phyloP scores from a whole-genome alignment of 2,888 invertebrate genomes.

The Ptychoptera albimana region DNA sequence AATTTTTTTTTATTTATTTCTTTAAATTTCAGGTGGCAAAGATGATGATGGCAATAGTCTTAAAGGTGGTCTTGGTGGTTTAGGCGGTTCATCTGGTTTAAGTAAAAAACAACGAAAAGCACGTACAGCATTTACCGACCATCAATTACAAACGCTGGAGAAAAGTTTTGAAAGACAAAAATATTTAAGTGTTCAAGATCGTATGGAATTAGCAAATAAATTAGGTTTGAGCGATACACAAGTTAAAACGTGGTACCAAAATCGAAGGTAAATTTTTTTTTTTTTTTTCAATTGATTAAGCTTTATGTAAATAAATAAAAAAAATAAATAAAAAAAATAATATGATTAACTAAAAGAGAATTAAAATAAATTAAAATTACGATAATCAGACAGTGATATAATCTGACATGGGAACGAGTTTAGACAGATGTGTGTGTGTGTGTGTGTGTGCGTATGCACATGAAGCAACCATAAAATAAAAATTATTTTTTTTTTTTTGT shows the following conservation, averaged over 20 bases:
- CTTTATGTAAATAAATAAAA: too few species aligned
- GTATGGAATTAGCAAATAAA: slow-evolving; percentile 95
- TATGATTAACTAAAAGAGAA: too few species aligned
- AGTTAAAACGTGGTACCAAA: slow-evolving; percentile 99
- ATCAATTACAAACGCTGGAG: slow-evolving; percentile 90
- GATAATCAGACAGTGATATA: too few species aligned
- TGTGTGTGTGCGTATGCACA: too few species aligned
- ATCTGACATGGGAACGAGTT: too few species aligned
- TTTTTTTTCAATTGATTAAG: background rate
- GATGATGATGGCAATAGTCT: slow-evolving; percentile 53
- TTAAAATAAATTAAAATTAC: too few species aligned
- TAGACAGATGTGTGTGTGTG: too few species aligned
- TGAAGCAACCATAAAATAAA: too few species aligned
- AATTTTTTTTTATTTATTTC: background rate
- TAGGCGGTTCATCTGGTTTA: slow-evolving; percentile 31
- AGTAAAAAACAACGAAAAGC: slow-evolving; percentile 94
- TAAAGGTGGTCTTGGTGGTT: slow-evolving; percentile 27
- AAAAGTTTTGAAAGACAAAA: slow-evolving; percentile 95
- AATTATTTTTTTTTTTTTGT: too few species aligned
- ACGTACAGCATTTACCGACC: slow-evolving; percentile 95
- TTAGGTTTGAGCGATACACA: slow-evolving; percentile 95
- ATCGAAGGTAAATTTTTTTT: slow-evolving; percentile 61
- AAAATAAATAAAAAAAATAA: too few species aligned
- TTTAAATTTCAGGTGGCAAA: slow-evolving; percentile 52
- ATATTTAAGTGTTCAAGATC: slow-evolving; percentile 90